Conservation (phyloP, 92 coral and sea anemone species). For the Blastomussa wellsi region DNA sequence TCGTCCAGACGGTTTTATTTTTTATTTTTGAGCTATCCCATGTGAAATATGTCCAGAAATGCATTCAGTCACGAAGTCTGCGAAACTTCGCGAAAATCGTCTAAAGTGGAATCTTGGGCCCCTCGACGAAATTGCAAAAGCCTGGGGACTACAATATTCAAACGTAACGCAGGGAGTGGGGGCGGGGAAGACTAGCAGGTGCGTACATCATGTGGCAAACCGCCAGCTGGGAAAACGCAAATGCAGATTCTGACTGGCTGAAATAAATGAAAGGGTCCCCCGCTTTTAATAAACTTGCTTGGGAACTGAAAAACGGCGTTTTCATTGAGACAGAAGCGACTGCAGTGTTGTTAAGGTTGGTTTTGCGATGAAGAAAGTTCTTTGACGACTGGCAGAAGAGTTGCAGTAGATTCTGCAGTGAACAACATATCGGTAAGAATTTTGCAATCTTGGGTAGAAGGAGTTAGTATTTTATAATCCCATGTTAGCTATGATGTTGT, state of each 20-base stretch:
- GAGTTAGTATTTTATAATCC: neutral
- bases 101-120: too few species aligned
- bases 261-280: constrained; percentile 8
- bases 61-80: too few species aligned
- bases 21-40: too few species aligned
- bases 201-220: constrained; percentile 7
- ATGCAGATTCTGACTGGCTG: constrained; percentile 30
- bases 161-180: neutral
- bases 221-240: constrained; percentile 29
- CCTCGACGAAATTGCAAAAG: neutral
- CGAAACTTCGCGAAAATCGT: too few species aligned
- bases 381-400: neutral
- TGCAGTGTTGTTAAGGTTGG: neutral
- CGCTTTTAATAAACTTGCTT: neutral
- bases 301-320: neutral
- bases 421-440: neutral
- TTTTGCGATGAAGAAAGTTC: neutral
- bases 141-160: neutral
- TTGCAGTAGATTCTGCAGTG: neutral
- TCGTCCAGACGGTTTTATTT: too few species aligned
- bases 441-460: neutral
- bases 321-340: neutral
- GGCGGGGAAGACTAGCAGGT: constrained; percentile 14
- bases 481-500: neutral
- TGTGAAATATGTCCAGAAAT: too few species aligned